Base-by-base conservation (phyloP, 2,888 invertebrate species). In the Tinea pellionella region DNA sequence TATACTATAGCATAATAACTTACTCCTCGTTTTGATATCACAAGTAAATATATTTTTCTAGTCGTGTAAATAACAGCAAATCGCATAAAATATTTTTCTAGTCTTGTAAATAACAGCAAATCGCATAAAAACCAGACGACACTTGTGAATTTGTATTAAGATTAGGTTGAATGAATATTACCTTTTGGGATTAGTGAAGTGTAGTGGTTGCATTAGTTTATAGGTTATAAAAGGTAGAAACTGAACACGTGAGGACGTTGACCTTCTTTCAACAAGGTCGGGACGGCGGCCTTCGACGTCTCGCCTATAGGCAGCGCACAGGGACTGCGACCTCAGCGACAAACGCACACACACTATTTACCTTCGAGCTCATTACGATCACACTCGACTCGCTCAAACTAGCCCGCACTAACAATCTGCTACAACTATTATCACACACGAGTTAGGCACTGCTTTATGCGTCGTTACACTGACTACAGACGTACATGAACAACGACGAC, bases 231-330 rank as follows among this genome's bases (percentile, higher is more conserved):
- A 19, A 32, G 57, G 42, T 42, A 42, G 59, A 42, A 47, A 75
- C 70, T 69, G 72, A 76, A 75, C 79, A 78, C 76, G 74, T 72
- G 77, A 78, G 87, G 81, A 77, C 87, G 74, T 80, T 80, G 81
- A 86, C 84, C 85, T 84, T 83, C 79, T 77, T 77, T 73, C 78
- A 79, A 72, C 80, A 87, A 87, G 87, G 87, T 87, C 87, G 81
- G 73, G 74, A 71, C 78, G 78, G 77, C 84, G 86, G 87, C 87
- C 87, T 87, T 86, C 87, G 81, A 75, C 80, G 82, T 78, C 83
- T 82, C 78, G 82, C 76, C 80, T 78, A 19, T 55, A 78, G 76
- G 69, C 74, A 69, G 71, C 74, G 70, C 74, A 72, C 72, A 72
- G 74, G 69, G 60, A 51, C 61, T 60, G 61, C 59, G 75, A 78